Base-by-base conservation (phyloP, 2,797 vertebrate species). In the Gymnothorax javanicus region DNA sequence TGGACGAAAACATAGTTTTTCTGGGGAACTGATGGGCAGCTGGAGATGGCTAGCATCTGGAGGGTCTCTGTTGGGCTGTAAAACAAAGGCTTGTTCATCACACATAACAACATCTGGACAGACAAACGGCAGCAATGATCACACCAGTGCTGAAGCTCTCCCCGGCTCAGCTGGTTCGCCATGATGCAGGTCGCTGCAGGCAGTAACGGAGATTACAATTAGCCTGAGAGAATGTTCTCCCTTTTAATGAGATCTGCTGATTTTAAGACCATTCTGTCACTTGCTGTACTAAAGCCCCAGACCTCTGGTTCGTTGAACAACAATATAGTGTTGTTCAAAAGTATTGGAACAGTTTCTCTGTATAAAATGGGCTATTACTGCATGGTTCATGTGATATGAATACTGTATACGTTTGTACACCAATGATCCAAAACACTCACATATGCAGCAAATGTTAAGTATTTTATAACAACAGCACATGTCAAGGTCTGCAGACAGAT, bases 21-120 rank as follows among this genome's bases (percentile, higher is more conserved):
- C 92, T 91, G 90, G 90, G 89, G 90, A 93, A 91, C 90, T 89
- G 87, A 93, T 86, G 91, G 88, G 90, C 92, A 91, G 88, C 90
- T 95, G 94, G 92, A 92, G 85, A 25, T 89, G 92, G 89, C 89
- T 86, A 56, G 20, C 71, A 89, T 92, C 91, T 88, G 86, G 81
- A 82, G 84, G 27, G 90, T 87, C 88, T 92, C 85, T 79, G 50
- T 92, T 93, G 87, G 93, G 91, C 90, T 91, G 90, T 88, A 94
- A 96, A 91, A 94, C 89, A 91, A 93, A 92, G 81, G 85, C 85
- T 93, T 88, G 93, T 91, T 94, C 90, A 91, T 95, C 93, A 92
- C 90, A 91, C 94, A 96, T 67, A 91, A 93, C 91, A 95, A 92
- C 92, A 95, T 94, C 92, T 95, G 94, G 93, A 88, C 77, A 43